A percentile compares a stretch with the other conserved stretches of the same genome.
Evolutionary conservation across 2,888 invertebrate species (phyloP).

Genomic region (Eristalis intricaria): DNA sequence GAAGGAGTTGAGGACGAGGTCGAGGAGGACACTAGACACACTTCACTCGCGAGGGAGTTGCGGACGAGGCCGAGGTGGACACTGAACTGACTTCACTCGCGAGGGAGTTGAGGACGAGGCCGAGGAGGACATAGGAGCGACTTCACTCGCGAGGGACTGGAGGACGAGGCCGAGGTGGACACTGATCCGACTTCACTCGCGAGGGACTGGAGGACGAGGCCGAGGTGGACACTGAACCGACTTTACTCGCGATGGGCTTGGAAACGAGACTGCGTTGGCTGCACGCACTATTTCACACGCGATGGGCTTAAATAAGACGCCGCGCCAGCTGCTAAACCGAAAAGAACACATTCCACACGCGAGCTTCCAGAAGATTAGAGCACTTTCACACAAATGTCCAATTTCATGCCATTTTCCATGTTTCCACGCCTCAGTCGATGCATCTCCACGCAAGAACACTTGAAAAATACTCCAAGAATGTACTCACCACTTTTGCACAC

Average conservation of each 20-base stretch:
- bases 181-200: neutral
- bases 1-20: too few species aligned
- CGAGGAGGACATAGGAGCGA: too few species aligned
- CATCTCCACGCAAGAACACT: too few species aligned
- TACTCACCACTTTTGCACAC: too few species aligned
- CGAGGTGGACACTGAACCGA: neutral
- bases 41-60: too few species aligned
- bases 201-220: too few species aligned
- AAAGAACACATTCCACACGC: neutral
- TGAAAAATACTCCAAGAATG: too few species aligned
- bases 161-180: neutral
- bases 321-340: neutral
- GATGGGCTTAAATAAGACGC: too few species aligned
- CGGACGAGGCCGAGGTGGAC: neutral
- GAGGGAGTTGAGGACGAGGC: neutral
- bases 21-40: too few species aligned
- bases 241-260: neutral
- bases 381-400: neutral
- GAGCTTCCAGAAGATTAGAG: neutral
- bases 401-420: too few species aligned
- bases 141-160: neutral
- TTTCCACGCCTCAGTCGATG: too few species aligned
- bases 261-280: neutral
- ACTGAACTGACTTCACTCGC: neutral
- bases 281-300: too few species aligned